Evolutionary conservation across 2,113 vertebrate genomes (phyloP), one percentile per base, ranked within the genome.

Genomic region (Mesocricetus auratus): DNA sequence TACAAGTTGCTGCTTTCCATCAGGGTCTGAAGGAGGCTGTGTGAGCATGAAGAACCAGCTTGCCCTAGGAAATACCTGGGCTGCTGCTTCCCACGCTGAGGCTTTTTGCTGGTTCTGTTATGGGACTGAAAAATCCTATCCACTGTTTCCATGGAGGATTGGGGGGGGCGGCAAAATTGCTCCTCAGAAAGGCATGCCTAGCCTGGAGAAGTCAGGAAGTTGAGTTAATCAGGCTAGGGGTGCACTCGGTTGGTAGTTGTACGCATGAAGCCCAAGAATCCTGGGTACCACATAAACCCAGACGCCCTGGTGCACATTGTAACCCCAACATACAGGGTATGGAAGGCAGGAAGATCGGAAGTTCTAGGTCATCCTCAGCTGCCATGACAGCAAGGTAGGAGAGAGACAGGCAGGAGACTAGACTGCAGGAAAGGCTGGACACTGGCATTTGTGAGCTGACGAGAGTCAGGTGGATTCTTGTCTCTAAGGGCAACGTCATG

Each of bases 361-460:
- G 50, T 73, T 89, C 24, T 17, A 74, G 50, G 86, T 39, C n/a
- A 58, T 19, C 50, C n/a, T 89, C 22, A 19, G 68, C 68, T 58
- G 21, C 10, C 16, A 10, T 1, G 0, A 39, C 24, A 24, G 15
- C 13, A 11, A 2, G 53, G 33, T 50, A 96, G 95, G 96, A 94
- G 96, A 98, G 92, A 97, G 94, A 74, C 50, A 96, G 94, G 98
- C 94, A 96, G 90, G 93, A 91, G 83, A 39, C 36, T 79, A 90
- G 0, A 0, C 86, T 53, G 90, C 83, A 82, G 0, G 29, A 95
- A 95, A 94, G 82, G 87, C 29, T 0, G 90, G 13, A 91, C 1
- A 15, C 3, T 93, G 94, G 96, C 86, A 97, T 97, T 96, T 97
- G 94, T 94, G 96, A 95, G 97, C 95, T 0, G 24, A 71, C 96